Base-by-base conservation (phyloP, 2,113 vertebrate genomes). In the Seriola quinqueradiata region DNA sequence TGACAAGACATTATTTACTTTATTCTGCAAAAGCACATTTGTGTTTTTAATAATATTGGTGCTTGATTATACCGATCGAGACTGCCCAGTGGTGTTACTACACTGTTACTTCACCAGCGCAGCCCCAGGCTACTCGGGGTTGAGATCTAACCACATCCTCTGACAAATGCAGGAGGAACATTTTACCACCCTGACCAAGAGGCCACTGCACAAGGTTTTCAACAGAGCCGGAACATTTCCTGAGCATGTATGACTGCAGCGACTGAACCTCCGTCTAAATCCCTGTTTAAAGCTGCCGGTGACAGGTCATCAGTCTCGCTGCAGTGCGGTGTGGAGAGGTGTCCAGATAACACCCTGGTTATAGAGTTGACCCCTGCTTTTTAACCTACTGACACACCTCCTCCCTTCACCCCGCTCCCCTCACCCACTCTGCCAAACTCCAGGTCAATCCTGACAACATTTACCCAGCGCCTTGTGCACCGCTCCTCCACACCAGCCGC, bases 131-230 rank as follows among this genome's bases (percentile, higher is more conserved):
- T 65, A 36, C 59, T 52, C 13, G 28, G 28, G 38, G 76, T 52
- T 52, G 81, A 90, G 77, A 75, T 83, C 84, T 81, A 76, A 89
- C 86, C 93, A 90, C 88, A 90, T 92, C 89, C 90, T 91, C 85
- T 42, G 54, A 83, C 84, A 80, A 85, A 82, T 28, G 84, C 81
- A 76, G 75, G 79, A 79, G 81, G 84, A 91, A 81, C 79, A 83
- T 89, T 91, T 92, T 69, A 88, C 89, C 88, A 74, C 81, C 81
- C 65, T 67, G 76, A 79, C 88, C 78, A 66, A 91, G 75, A 85
- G 79, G 73, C 89, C 55, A n/a, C 74, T 85, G 80, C 90, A 68
- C 82, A 82, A 67, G 76, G 54, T 79, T 85, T 78, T 66, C 64
- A 23, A 58, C 61, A 66, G 82, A 75, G 67, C 59, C 63, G 74